Conservation (phyloP, 1,140 invertebrate genomes). For the Oryctes rhinoceros region DNA sequence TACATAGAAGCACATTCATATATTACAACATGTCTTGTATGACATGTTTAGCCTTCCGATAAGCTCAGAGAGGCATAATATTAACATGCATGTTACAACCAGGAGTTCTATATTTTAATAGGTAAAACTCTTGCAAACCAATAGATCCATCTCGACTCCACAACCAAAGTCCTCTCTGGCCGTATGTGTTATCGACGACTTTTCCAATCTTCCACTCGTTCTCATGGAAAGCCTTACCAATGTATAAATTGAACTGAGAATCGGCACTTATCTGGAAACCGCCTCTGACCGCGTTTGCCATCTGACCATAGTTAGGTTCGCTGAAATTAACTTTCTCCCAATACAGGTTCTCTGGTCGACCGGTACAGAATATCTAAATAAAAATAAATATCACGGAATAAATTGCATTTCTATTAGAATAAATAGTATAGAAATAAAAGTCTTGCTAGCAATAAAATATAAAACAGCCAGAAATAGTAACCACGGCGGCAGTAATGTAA, state of each 20-base stretch:
- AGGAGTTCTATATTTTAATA: background rate
- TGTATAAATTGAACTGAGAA: background rate
- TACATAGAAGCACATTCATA: no score
- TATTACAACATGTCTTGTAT: no score
- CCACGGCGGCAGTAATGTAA: no score
- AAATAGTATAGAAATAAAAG: no score
- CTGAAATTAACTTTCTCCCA: slow-evolving; percentile 1
- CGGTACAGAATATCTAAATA: slow-evolving; percentile 5
- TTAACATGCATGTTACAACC: no score
- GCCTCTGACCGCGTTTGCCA: background rate
- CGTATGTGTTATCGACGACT: background rate
- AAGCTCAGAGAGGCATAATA: no score
- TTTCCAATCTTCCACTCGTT: slow-evolving; percentile 20
- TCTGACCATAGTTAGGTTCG: background rate
- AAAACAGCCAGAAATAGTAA: no score
- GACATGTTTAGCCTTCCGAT: no score
- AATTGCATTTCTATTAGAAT: no score
- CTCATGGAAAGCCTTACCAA: background rate
- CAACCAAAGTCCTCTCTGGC: background rate
- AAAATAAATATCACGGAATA: background rate
- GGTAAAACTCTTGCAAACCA: background rate
- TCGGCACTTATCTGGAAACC: background rate
- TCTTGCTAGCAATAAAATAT: no score
- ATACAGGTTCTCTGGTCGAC: background rate
- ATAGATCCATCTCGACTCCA: background rate